Base-by-base conservation (phyloP, 2,888 invertebrate genomes). In the Eumerus sabulonum region DNA sequence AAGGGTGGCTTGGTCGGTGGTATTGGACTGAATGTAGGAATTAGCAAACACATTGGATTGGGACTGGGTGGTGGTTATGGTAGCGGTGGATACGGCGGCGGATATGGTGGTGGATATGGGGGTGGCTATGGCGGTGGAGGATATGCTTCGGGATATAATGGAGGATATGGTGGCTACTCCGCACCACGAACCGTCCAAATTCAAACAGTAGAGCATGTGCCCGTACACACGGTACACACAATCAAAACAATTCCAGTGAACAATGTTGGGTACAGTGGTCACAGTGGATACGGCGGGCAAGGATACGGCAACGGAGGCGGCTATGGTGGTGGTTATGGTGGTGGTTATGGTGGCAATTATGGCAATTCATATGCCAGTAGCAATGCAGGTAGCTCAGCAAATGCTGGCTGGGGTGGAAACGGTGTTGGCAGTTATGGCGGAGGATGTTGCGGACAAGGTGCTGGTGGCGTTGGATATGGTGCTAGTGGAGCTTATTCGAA, bases 171-270 rank as follows among this genome's bases (percentile, higher is more conserved):
- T 9, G 59, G 74, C n/a, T 74, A 79, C 44, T 60, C 79, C 2
- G 51, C 1, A 11, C 79, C 79, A 36, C 67, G 67, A 18, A 74
- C 79, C 0, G 54, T 74, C 9, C 54, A 56, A 45, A 50, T 79
- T 59, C 79, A 79, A 14, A 70, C 79, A 3, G 45, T 79, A 1
- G 38, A 79, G 35, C 67, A 68, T 40, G 79, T 74, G 38, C 79
- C 79, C 14, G 79, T 79, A 13, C 68, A 79, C 50, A 79, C 77
- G 18, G 73, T 77, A 12, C 73, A 77, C 38, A 68, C 63, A 1
- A 53, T 74, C 9, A 74, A 79, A 14, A 68, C 57, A 2, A n/a
- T 63, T 44, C 73, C 67, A 1, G 57, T 36, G 42, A 59, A 64
- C 13, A n/a, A 63, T 42, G 42, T 62, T 9, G 72, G 77, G 9